Conservation (phyloP, 2,113 vertebrate species). For the Corydoras sp. region DNA sequence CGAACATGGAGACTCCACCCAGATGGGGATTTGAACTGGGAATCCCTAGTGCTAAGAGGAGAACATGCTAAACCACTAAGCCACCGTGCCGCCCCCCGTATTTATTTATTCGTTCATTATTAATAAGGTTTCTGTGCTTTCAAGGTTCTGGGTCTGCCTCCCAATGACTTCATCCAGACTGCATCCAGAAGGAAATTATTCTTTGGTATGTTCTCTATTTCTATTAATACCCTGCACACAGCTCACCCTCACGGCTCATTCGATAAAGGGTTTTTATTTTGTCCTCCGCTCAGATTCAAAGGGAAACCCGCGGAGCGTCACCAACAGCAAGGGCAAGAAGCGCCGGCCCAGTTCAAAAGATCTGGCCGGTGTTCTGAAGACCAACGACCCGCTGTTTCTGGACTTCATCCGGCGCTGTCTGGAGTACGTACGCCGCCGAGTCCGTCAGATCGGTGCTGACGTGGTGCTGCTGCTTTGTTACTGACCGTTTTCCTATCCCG, state of each 20-base stretch:
- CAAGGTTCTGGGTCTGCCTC: constrained; percentile 86
- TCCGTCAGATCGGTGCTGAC: no score
- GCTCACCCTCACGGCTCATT: not conserved
- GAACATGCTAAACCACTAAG: no score
- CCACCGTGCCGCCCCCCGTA: no score
- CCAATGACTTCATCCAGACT: constrained; percentile 78
- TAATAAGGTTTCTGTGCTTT: not conserved
- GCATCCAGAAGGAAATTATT: constrained; percentile 78
- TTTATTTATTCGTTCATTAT: not conserved
- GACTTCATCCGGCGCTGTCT: constrained; percentile 85
- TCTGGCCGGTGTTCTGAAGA: constrained; percentile 75
- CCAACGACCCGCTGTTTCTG: constrained; percentile 75
- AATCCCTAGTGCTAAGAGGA: no score
- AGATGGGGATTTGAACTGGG: no score
- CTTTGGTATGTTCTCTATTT: constrained; percentile 73
- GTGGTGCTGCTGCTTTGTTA: no score
- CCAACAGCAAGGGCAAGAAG: constrained; percentile 83
- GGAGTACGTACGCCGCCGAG: constrained; percentile 55
- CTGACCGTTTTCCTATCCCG: no score
- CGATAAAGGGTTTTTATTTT: not conserved
- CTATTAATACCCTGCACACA: not conserved
- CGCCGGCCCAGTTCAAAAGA: constrained; percentile 80
- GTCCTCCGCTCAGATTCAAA: constrained; percentile 74
- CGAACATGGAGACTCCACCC: no score
- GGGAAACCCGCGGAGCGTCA: constrained; percentile 79